Evolutionary conservation across 2,797 vertebrate species (phyloP).

Genomic region (Chaenodraco wilsoni): DNA sequence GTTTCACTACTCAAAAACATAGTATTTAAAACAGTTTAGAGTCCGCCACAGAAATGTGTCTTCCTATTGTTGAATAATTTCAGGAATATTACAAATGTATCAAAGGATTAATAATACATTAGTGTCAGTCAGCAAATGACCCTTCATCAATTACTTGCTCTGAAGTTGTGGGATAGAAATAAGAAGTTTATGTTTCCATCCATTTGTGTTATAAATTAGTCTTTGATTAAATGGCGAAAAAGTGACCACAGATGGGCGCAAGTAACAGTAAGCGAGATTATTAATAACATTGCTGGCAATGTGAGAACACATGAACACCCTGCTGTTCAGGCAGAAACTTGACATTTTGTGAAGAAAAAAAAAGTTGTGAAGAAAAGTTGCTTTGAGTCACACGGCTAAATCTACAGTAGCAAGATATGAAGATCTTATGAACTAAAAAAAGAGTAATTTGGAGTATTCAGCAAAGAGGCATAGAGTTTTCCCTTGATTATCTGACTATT

Average conservation of each 20-base stretch:
- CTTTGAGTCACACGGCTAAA: constrained; percentile 22
- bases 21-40: neutral
- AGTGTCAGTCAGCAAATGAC: neutral
- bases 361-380: constrained; percentile 11
- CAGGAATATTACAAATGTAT: neutral
- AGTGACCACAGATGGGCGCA: constrained; percentile 7
- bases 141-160: constrained; percentile 1
- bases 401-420: constrained; percentile 39
- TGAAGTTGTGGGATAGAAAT: constrained; percentile 1
- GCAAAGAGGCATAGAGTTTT: constrained; percentile 46
- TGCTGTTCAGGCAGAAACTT: neutral
- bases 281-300: constrained; percentile 10
- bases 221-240: constrained; percentile 3
- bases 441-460: constrained; percentile 53
- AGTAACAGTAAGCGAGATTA: neutral
- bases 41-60: neutral
- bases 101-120: neutral
- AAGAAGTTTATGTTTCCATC: neutral
- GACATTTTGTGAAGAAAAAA: constrained; percentile 5
- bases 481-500: constrained; percentile 52
- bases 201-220: neutral
- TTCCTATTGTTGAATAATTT: neutral
- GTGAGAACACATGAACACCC: constrained; percentile 18
- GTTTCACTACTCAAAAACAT: neutral
- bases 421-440: constrained; percentile 45